Conservation (phyloP, 2,113 vertebrate genomes). For the Accipiter virgatus region DNA sequence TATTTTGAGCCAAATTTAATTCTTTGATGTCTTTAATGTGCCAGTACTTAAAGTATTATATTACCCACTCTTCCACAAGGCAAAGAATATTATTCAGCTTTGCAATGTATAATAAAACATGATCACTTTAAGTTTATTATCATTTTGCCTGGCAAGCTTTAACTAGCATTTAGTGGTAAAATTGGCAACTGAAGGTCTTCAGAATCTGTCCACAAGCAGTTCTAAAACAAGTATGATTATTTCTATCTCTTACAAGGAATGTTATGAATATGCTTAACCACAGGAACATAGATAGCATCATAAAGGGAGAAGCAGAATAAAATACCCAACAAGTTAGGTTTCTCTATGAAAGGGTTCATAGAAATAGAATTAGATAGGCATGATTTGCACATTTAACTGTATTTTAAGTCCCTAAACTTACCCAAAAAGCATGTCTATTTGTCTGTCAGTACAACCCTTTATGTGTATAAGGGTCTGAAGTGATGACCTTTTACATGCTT, state of each 20-base stretch:
- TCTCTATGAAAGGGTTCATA: background rate
- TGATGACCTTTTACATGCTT: background rate
- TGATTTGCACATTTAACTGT: background rate
- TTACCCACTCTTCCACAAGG: background rate
- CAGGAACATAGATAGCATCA: background rate
- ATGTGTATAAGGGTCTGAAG: background rate
- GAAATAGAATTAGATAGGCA: background rate
- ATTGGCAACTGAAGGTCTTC: background rate
- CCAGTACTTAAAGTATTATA: background rate
- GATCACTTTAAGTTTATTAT: background rate
- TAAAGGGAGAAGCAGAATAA: background rate
- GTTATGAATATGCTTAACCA: conserved; percentile 22
- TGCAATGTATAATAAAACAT: background rate
- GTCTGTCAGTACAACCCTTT: background rate
- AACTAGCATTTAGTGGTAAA: background rate
- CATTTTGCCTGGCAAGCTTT: background rate
- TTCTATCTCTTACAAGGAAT: background rate
- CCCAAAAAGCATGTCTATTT: background rate
- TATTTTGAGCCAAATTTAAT: background rate
- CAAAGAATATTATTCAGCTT: background rate
- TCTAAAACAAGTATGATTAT: background rate
- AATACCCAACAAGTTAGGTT: background rate
- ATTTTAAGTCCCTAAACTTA: background rate
- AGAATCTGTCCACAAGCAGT: background rate
- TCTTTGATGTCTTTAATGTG: background rate